Conservation (phyloP, 1,140 invertebrate genomes). For the Stegodyphus mimosarum region DNA sequence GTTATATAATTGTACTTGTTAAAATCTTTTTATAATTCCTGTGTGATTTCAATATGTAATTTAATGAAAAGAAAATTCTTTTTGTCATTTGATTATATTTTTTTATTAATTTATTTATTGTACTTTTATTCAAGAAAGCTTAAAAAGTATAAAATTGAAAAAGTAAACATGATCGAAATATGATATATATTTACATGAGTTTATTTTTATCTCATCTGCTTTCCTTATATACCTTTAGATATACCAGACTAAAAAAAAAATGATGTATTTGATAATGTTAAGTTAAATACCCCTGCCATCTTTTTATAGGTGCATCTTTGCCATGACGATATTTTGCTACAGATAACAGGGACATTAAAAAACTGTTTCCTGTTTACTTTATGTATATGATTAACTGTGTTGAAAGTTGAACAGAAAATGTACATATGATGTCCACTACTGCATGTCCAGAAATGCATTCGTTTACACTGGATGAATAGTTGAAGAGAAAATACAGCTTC, state of each 20-base stretch:
- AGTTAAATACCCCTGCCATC: constrained; percentile 11
- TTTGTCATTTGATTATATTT: not conserved
- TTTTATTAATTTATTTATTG: not conserved
- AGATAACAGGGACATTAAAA: not conserved
- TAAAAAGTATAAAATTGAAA: not conserved
- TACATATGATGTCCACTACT: not conserved
- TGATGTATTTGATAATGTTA: not conserved
- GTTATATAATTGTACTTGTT: no score
- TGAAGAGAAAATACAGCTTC: no score
- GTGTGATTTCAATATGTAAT: no score
- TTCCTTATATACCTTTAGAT: not conserved
- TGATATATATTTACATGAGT: no score
- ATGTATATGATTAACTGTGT: not conserved
- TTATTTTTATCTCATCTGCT: not conserved
- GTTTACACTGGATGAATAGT: no score
- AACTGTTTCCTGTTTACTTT: not conserved
- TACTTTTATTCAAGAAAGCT: not conserved
- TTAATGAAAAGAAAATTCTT: no score
- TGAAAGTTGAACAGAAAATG: not conserved
- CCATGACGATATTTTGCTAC: constrained; percentile 1
- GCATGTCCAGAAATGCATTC: no score
- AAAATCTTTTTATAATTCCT: no score
- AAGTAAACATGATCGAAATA: not conserved
- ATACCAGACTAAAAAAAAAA: not conserved
- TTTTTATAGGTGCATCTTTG: constrained; percentile 13